Conservation (phyloP, 2,888 invertebrate genomes). For the Microplitis manilae region DNA sequence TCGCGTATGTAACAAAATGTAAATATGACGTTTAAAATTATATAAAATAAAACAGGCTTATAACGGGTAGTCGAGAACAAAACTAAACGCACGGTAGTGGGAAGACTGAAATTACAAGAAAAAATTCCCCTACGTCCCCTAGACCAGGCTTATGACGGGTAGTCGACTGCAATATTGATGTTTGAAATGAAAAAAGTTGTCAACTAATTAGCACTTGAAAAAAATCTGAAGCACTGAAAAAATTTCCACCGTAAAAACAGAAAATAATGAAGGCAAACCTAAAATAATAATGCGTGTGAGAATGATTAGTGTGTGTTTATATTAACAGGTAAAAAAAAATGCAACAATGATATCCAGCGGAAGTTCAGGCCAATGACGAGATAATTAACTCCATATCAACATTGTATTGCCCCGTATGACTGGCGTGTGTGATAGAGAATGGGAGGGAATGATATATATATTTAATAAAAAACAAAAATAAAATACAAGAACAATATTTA, state of each 20-base stretch:
- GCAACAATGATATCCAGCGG: conserved; percentile 15
- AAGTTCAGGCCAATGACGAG: conserved; percentile 30
- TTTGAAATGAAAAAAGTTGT: neutral
- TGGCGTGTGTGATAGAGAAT: conserved; percentile 30
- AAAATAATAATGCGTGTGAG: neutral
- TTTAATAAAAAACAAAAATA: neutral
- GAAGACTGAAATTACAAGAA: no score
- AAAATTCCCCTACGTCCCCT: no score
- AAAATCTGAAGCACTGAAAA: neutral
- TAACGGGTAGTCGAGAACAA: no score
- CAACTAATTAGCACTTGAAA: neutral
- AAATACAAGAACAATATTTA: conserved; percentile 1
- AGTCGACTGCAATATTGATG: neutral
- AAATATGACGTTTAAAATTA: no score
- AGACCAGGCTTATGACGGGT: no score
- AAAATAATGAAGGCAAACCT: neutral
- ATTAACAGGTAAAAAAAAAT: neutral
- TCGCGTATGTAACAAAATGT: no score
- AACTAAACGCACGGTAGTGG: no score
- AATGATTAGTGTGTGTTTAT: neutral
- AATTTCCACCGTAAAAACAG: neutral
- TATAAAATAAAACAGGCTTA: no score
- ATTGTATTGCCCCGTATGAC: neutral
- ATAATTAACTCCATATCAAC: conserved; percentile 7
- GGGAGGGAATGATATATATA: conserved; percentile 7